phyloP scores from a whole-genome alignment of 1,140 invertebrate genomes.

The Euschistus heros region DNA sequence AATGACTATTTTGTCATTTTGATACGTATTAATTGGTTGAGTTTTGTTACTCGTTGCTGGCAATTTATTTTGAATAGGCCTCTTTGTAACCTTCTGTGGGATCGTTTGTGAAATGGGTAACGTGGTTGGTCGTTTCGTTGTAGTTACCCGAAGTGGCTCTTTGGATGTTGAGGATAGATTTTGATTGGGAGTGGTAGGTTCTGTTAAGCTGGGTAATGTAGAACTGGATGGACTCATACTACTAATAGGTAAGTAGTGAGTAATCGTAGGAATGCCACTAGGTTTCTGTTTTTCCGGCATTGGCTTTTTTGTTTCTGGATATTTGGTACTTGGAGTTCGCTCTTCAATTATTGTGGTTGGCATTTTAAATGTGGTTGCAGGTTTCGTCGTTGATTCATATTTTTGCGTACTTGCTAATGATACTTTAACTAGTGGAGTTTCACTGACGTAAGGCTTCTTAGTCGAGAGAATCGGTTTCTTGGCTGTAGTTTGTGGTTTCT shows the following conservation, averaged over 20 bases:
- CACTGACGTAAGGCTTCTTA: background rate
- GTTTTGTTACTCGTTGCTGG: slow-evolving; percentile 7
- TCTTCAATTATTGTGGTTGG: background rate
- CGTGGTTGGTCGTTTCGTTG: slow-evolving; percentile 1
- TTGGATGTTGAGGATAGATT: background rate
- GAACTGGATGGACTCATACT: background rate
- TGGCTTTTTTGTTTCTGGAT: background rate
- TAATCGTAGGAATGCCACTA: slow-evolving; percentile 25
- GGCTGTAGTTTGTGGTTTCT: slow-evolving; percentile 15
- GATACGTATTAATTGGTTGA: slow-evolving; percentile 8
- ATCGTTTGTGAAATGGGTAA: background rate
- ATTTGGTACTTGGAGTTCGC: background rate
- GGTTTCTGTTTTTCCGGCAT: slow-evolving; percentile 19
- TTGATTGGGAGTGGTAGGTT: background rate
- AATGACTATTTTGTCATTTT: background rate
- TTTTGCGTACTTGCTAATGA: background rate
- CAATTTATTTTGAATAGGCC: slow-evolving; percentile 15
- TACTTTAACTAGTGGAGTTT: background rate
- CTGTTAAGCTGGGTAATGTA: background rate
- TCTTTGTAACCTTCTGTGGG: slow-evolving; percentile 19
- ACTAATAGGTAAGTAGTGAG: slow-evolving; percentile 25
- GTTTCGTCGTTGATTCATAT: slow-evolving; percentile 15
- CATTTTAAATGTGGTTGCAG: slow-evolving; percentile 3
- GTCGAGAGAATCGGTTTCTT: background rate
- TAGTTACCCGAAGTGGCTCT: background rate